Evolutionary conservation across 2,888 invertebrate species (phyloP).

Genomic region (Pollenia amentaria): DNA sequence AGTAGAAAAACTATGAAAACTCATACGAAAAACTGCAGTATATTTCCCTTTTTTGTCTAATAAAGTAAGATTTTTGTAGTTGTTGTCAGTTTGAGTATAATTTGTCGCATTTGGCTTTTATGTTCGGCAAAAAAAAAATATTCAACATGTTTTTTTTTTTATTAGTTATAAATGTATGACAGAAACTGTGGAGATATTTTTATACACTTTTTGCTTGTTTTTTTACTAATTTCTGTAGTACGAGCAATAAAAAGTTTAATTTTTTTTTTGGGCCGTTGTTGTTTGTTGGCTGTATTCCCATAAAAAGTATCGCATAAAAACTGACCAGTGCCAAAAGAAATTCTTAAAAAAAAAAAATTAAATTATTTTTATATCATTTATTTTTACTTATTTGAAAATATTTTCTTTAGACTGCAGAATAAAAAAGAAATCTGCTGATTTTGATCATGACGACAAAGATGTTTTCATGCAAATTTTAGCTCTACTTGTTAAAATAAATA

Average conservation of each 20-base stretch:
- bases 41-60: not conserved
- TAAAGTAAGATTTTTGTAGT: not conserved
- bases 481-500: not conserved
- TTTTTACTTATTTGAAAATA: conserved; percentile 15
- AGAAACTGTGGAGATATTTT: conserved; percentile 11
- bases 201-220: not conserved
- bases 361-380: conserved; percentile 40
- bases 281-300: conserved; percentile 60
- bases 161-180: not conserved
- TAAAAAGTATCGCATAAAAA: conserved; percentile 61
- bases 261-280: conserved; percentile 19
- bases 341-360: not conserved
- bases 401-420: not conserved
- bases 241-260: conserved; percentile 47
- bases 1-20: conserved; percentile 12
- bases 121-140: conserved; percentile 16
- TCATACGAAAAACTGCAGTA: conserved; percentile 2
- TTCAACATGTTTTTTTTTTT: not conserved
- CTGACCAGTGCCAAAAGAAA: conserved; percentile 65
- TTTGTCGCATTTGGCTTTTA: conserved; percentile 56
- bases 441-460: conserved; percentile 16
- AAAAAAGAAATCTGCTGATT: conserved; percentile 20
- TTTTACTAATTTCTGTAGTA: conserved; percentile 42
- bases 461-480: conserved; percentile 3
- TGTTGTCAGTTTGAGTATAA: conserved; percentile 34